These are phyloP conservation scores for Tipula unca DNA, from an alignment of 2,888 invertebrate genomes.

Conservation along the genomic window DNA sequence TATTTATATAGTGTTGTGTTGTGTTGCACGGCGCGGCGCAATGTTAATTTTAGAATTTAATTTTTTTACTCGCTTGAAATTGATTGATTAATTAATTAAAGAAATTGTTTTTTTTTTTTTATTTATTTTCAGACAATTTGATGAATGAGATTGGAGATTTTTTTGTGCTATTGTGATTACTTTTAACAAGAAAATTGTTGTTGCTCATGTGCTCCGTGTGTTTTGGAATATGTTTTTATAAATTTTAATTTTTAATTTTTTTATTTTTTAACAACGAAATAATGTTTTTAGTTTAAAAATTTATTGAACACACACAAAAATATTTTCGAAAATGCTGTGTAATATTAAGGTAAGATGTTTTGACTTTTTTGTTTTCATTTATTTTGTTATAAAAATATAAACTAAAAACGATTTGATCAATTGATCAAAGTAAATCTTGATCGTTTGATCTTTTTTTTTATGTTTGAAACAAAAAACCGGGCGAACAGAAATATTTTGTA, in stretches of 20 bases:
- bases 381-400: not conserved
- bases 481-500: not conserved
- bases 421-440: slow-evolving; percentile 14
- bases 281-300: not conserved
- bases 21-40: not conserved
- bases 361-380: not conserved
- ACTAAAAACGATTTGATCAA: not conserved
- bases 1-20: not conserved
- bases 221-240: not conserved
- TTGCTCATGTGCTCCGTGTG: not conserved
- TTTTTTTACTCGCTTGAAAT: not conserved
- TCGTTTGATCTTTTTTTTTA: not conserved
- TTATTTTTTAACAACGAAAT: not conserved
- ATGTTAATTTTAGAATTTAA: not conserved
- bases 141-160: slow-evolving; percentile 14
- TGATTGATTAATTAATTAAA: slow-evolving; percentile 14
- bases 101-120: not conserved
- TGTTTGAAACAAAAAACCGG: not conserved
- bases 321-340: slow-evolving; percentile 14
- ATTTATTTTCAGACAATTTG: slow-evolving; percentile 14
- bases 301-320: not conserved
- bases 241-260: not conserved
- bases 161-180: not conserved
- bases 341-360: slow-evolving; percentile 8
- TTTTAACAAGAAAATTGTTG: not conserved